Conservation (phyloP, 1,140 invertebrate genomes). For the Notospermus geniculatus region DNA sequence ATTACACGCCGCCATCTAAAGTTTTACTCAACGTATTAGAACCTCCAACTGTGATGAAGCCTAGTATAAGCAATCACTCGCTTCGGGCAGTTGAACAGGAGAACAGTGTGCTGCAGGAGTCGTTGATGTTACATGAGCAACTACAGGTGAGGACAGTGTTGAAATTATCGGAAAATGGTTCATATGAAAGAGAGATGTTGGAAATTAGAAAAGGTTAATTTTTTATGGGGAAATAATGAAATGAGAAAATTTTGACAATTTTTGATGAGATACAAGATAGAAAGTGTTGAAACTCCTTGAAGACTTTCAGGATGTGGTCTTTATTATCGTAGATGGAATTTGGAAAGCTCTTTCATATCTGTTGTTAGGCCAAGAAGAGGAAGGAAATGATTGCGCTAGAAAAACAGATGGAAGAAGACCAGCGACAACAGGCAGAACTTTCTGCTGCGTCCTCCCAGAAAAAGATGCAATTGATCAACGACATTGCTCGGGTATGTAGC, state of each 20-base stretch:
- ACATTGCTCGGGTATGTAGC: constrained; percentile 35
- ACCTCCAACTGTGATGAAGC: constrained; percentile 16
- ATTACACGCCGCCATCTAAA: constrained; percentile 43
- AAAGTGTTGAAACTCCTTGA: no score
- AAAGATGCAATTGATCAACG: constrained; percentile 32
- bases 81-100: constrained; percentile 28
- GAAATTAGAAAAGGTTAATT: no score
- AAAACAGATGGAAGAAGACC: constrained; percentile 32
- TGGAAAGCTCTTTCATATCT: no score
- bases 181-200: no score
- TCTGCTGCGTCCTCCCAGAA: constrained; percentile 27
- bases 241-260: no score
- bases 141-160: background rate
- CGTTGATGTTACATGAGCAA: constrained; percentile 17
- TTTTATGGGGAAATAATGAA: no score
- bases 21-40: constrained; percentile 33
- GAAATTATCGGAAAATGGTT: no score
- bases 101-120: constrained; percentile 8
- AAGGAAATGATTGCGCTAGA: constrained; percentile 47
- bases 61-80: constrained; percentile 19
- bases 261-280: no score
- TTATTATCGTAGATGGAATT: no score
- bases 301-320: no score
- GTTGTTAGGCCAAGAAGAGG: constrained; percentile 57
- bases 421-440: constrained; percentile 33